phyloP scores from a whole-genome alignment of 2,113 vertebrate genomes.

The Clarias magur region DNA sequence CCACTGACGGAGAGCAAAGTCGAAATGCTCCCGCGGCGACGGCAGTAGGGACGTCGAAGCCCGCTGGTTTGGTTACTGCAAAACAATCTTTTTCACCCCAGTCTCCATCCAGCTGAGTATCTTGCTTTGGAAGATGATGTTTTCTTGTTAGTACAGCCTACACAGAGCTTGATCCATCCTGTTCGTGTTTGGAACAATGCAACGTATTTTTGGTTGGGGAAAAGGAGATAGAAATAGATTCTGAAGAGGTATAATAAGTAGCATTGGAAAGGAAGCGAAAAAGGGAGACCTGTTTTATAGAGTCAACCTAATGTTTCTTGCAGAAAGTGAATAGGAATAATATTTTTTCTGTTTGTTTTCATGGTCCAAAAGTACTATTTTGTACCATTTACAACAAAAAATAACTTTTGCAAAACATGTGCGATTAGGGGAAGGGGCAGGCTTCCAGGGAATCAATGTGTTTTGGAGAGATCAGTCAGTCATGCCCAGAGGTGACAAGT shows the following conservation, averaged over 20 bases:
- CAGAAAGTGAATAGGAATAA: not conserved
- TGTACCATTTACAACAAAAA: not conserved
- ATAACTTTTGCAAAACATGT: not conserved
- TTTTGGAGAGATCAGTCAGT: not conserved
- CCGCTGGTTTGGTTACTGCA: slow-evolving; percentile 7
- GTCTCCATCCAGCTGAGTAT: not conserved
- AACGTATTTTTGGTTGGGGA: not conserved
- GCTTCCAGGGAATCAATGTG: not conserved
- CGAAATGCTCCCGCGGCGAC: not conserved
- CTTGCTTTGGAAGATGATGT: not conserved
- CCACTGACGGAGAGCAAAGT: not conserved
- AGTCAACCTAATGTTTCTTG: not conserved
- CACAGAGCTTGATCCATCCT: not conserved
- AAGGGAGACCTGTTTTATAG: not conserved
- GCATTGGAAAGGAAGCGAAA: not conserved
- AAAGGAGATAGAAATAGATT: not conserved
- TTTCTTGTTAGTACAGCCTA: not conserved
- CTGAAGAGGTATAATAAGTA: not conserved
- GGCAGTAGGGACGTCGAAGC: not conserved
- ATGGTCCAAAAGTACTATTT: not conserved
- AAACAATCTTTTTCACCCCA: slow-evolving; percentile 19
- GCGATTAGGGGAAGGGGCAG: not conserved
- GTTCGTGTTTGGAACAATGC: not conserved
- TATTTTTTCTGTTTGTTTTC: not conserved
- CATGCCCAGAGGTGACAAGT: no score